Evolutionary conservation across 2,888 invertebrate species (phyloP).

Genomic region (Mamestra brassicae): DNA sequence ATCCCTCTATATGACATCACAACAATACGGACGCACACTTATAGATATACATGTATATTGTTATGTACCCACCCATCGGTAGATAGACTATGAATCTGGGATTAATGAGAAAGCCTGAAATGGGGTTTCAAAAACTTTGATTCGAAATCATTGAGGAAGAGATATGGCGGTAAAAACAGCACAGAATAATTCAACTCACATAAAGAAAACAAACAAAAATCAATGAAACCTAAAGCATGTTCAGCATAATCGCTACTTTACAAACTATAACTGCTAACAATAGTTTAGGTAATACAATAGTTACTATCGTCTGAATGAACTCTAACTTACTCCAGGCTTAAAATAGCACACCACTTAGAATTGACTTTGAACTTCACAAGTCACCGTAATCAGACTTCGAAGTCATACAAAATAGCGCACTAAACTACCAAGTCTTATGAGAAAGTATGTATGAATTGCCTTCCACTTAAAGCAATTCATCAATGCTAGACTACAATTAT

Average conservation of each 20-base stretch:
- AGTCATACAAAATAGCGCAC: slow-evolving; percentile 66
- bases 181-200: no score
- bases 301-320: slow-evolving; percentile 68
- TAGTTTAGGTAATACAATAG: slow-evolving; percentile 66
- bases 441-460: slow-evolving; percentile 58
- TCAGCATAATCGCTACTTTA: slow-evolving; percentile 45
- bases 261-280: slow-evolving; percentile 65
- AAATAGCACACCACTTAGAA: slow-evolving; percentile 71
- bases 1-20: slow-evolving; percentile 85
- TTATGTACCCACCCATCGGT: neutral
- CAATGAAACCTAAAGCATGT: slow-evolving; percentile 35
- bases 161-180: no score
- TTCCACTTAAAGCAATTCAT: slow-evolving; percentile 68
- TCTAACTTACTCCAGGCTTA: slow-evolving; percentile 66
- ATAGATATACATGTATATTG: slow-evolving; percentile 27
- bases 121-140: neutral
- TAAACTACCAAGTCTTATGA: slow-evolving; percentile 49
- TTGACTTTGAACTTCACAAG: slow-evolving; percentile 77
- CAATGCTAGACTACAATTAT: slow-evolving; percentile 69
- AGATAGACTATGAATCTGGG: neutral
- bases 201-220: slow-evolving; percentile 16
- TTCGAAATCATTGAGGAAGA: neutral
- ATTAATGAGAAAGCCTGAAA: neutral
- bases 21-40: slow-evolving; percentile 72
- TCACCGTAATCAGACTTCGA: slow-evolving; percentile 69